These are phyloP conservation scores for Hydriomena furcata DNA, from an alignment of 2,888 invertebrate species.

Conservation along the genomic window DNA sequence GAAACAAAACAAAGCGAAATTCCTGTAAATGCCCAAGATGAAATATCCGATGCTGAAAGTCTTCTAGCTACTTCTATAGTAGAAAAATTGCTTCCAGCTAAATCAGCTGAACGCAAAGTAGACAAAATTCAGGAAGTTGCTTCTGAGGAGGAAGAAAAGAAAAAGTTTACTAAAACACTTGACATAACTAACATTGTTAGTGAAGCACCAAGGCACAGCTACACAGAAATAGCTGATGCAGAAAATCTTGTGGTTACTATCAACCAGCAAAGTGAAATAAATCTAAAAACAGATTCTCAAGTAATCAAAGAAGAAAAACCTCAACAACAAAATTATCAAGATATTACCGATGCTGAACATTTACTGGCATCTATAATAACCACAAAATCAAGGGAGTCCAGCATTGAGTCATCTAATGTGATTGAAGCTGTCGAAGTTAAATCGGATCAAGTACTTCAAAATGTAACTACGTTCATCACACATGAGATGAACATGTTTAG, in stretches of 20 bases:
- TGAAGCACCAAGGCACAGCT: conserved; percentile 27
- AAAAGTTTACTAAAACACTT: conserved; percentile 21
- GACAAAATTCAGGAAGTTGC: conserved; percentile 30
- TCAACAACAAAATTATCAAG: conserved; percentile 41
- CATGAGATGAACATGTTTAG: conserved; percentile 7
- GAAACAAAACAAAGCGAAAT: conserved; percentile 25
- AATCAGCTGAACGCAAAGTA: conserved; percentile 22
- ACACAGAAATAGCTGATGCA: conserved; percentile 33
- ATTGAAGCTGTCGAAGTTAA: conserved; percentile 12
- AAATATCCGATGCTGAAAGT: conserved; percentile 40
- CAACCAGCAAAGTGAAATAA: conserved; percentile 8
- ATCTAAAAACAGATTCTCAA: not conserved
- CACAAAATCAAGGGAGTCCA: conserved; percentile 37
- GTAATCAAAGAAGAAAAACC: conserved; percentile 11
- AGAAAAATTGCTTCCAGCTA: conserved; percentile 35
- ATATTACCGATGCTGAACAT: conserved; percentile 49
- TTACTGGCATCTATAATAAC: conserved; percentile 39
- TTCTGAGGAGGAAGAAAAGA: conserved; percentile 24
- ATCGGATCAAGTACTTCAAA: conserved; percentile 2
- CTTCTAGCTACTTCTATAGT: conserved; percentile 38
- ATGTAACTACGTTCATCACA: conserved; percentile 1
- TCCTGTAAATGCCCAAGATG: conserved; percentile 29
- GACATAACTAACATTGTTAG: conserved; percentile 20
- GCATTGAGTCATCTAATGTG: conserved; percentile 29
- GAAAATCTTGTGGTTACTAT: conserved; percentile 30